Evolutionary conservation across 2,797 vertebrate species (phyloP), one percentile per base, ranked within the genome.

Genomic region (Peromyscus melanophrys): DNA sequence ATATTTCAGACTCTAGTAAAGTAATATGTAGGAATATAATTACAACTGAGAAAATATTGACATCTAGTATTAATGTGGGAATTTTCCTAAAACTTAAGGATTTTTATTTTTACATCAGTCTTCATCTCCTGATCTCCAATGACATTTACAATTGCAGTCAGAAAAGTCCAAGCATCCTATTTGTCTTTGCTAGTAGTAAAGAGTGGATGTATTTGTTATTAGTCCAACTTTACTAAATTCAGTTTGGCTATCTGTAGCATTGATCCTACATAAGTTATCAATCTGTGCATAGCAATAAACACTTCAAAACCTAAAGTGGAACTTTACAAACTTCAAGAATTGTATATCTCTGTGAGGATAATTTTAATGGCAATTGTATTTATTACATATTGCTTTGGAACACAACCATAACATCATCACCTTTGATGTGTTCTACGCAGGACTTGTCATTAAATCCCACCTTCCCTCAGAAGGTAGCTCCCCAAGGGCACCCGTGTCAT

Each of bases 231-330:
- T 81, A 65, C 89, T 69, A 46, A 78, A 69, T 52, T 92, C 46
- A 37, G 1, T 92, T 92, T 71, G 80, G 13, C 76, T 90, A 25
- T 90, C 71, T 46, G 46, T 4, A 88, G 12, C 37, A 81, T 37
- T 93, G 63, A 80, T 46, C 55, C 16, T 67, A 40, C 4, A 43
- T 75, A 82, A 89, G 19, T 34, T 95, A 83, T 59, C 61, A 17
- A n/a, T 4, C 92, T 63, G 52, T 89, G 2, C 21, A 31, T n/a
- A 76, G 11, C 80, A 89, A 86, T 82, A 25, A 71, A 73, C 37
- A 34, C 21, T 83, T 75, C 19, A 43, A 67, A 61, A 65, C 86
- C 71, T 69, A 87, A 96, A 88, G 31, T 92, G 65, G 59, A 86
- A 95, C 78, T 86, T 69, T 94, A 40, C 3, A 89, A 75, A 43